A percentile compares a stretch with the other conserved stretches of the same genome.
These are phyloP conservation scores for Leptopilina syphax DNA, from an alignment of 2,888 invertebrate species.

Conservation along the genomic window DNA sequence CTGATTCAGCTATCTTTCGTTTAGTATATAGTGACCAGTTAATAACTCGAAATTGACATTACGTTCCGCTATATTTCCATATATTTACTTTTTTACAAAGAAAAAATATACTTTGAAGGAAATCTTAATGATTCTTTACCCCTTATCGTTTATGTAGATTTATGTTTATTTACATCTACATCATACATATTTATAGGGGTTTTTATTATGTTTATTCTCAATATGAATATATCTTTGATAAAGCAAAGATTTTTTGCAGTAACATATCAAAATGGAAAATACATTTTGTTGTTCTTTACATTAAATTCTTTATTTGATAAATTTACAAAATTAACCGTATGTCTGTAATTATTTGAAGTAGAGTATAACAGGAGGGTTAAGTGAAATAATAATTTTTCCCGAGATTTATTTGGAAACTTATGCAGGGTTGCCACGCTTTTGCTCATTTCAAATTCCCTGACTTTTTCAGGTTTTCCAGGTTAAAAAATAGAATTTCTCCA, in stretches of 20 bases:
- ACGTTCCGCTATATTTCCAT: neutral
- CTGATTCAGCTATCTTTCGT: conserved; percentile 44
- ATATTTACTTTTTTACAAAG: neutral
- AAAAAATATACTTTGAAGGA: neutral
- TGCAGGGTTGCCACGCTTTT: too few relatives aligned
- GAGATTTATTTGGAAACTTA: too few relatives aligned
- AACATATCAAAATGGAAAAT: neutral
- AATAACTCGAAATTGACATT: conserved; percentile 7
- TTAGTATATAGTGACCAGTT: neutral
- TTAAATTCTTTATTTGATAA: too few relatives aligned
- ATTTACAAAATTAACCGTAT: too few relatives aligned
- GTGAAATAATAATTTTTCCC: too few relatives aligned
- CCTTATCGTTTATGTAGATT: conserved; percentile 20
- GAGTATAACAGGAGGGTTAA: too few relatives aligned
- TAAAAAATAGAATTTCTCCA: too few relatives aligned
- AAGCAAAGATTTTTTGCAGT: neutral
- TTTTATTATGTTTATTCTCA: neutral
- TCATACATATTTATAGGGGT: conserved; percentile 6
- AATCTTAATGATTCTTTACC: conserved; percentile 3
- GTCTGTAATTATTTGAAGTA: too few relatives aligned
- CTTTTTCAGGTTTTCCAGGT: too few relatives aligned
- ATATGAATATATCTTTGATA: neutral
- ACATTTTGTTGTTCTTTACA: too few relatives aligned
- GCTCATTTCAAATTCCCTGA: too few relatives aligned
- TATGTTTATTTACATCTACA: neutral